These are phyloP conservation scores for Mylabris sibirica DNA, from an alignment of 2,888 invertebrate genomes.

Conservation along the genomic window DNA sequence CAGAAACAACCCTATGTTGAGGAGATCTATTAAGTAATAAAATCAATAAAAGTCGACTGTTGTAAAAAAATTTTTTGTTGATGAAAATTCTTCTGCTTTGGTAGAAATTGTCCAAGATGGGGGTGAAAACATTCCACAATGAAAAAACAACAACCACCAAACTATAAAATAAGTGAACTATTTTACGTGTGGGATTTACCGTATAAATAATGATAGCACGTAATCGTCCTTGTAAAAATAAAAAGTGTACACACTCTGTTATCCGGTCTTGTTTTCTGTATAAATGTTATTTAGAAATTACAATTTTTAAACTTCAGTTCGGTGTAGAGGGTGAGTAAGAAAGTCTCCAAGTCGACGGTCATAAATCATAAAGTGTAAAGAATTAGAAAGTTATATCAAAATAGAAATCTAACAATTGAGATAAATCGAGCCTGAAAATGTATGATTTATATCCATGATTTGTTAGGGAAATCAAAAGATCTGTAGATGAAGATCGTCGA, in stretches of 20 bases:
- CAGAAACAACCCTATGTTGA: background rate
- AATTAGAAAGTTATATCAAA: background rate
- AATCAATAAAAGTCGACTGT: too few relatives aligned
- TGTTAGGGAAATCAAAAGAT: background rate
- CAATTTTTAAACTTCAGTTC: background rate
- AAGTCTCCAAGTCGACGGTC: background rate
- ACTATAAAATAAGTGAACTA: background rate
- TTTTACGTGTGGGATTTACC: background rate
- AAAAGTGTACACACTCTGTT: background rate
- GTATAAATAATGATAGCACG: background rate
- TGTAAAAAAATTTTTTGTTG: too few relatives aligned
- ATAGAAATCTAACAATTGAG: background rate
- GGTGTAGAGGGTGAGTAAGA: background rate
- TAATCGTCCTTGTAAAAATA: background rate
- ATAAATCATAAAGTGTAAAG: background rate
- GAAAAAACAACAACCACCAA: too few relatives aligned
- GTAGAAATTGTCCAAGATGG: too few relatives aligned
- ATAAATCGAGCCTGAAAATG: background rate
- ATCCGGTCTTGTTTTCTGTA: background rate
- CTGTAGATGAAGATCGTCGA: background rate
- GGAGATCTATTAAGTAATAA: background rate
- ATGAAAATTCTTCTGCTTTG: too few relatives aligned
- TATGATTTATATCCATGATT: background rate
- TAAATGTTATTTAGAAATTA: background rate
- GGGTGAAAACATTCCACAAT: too few relatives aligned